Evolutionary conservation across 2,888 invertebrate species (phyloP).

Genomic region (Stenotaenia linearis): DNA sequence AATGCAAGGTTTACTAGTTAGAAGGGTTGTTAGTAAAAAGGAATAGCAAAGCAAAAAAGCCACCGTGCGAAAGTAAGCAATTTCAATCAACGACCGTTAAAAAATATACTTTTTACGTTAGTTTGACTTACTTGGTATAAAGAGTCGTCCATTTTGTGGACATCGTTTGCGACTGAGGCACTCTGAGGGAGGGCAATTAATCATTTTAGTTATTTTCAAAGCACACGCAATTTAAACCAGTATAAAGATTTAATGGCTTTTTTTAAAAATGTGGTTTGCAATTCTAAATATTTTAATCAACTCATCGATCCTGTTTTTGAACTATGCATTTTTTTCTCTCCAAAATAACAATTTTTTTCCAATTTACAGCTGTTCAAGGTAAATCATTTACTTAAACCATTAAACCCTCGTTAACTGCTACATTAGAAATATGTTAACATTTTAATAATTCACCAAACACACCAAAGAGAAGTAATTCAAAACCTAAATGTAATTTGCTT

Average conservation of each 20-base stretch:
- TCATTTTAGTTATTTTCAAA: not conserved
- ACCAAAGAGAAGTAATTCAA: no score
- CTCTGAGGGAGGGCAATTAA: conserved; percentile 17
- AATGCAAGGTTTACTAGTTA: not conserved
- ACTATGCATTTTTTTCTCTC: no score
- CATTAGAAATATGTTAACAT: not conserved
- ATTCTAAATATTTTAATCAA: no score
- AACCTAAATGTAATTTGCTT: no score
- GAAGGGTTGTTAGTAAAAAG: not conserved
- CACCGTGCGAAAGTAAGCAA: not conserved
- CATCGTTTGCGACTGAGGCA: conserved; percentile 32
- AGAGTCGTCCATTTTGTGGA: conserved; percentile 32
- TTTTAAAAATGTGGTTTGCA: not conserved
- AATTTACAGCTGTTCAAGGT: no score
- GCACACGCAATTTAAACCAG: not conserved
- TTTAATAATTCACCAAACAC: not conserved
- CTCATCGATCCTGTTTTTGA: no score
- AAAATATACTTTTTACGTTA: not conserved
- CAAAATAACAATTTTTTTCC: no score
- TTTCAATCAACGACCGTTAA: not conserved
- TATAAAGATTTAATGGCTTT: not conserved
- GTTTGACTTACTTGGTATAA: conserved; percentile 29
- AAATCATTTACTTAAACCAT: no score
- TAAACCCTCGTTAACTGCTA: not conserved
- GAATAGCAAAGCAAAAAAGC: not conserved